These are phyloP conservation scores for Carassius gibelio DNA, from an alignment of 2,113 vertebrate species.

Conservation along the genomic window DNA sequence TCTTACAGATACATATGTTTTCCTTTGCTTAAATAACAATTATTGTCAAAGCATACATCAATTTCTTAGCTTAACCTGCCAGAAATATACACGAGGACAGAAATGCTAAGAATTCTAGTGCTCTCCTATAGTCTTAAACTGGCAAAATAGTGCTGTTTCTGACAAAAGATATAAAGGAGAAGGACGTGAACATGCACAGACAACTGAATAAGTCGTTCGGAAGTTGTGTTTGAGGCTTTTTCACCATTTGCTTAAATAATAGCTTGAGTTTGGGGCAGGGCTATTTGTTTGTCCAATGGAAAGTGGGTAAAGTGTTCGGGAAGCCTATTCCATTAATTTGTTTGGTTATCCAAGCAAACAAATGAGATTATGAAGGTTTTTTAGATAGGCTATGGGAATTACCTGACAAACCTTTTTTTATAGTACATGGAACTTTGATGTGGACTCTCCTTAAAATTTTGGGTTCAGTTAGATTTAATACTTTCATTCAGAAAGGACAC, in stretches of 20 bases:
- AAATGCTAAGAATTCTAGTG: background rate
- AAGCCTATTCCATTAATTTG: background rate
- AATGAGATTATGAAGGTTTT: background rate
- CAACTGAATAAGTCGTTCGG: background rate
- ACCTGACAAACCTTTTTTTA: too few species aligned
- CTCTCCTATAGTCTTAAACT: background rate
- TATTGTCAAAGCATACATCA: slow-evolving; percentile 50
- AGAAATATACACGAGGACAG: slow-evolving; percentile 16
- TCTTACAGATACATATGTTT: slow-evolving; percentile 22
- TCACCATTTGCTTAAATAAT: too few species aligned
- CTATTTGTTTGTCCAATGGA: background rate
- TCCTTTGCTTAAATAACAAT: slow-evolving; percentile 53
- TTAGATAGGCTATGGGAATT: background rate
- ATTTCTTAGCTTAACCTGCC: slow-evolving; percentile 27
- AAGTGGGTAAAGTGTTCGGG: background rate
- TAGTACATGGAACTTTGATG: too few species aligned
- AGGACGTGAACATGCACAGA: background rate
- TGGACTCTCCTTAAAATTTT: too few species aligned
- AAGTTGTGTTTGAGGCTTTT: background rate
- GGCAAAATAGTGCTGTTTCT: slow-evolving; percentile 23
- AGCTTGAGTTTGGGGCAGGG: too few species aligned
- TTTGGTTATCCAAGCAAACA: background rate
- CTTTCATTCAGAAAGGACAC: too few species aligned
- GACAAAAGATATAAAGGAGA: background rate
- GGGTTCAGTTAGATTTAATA: background rate